Percentiles rank a stretch among this genome's conserved stretches.
Evolutionary conservation across 2,888 invertebrate genomes (phyloP).

Genomic region (Dryococelus australis): DNA sequence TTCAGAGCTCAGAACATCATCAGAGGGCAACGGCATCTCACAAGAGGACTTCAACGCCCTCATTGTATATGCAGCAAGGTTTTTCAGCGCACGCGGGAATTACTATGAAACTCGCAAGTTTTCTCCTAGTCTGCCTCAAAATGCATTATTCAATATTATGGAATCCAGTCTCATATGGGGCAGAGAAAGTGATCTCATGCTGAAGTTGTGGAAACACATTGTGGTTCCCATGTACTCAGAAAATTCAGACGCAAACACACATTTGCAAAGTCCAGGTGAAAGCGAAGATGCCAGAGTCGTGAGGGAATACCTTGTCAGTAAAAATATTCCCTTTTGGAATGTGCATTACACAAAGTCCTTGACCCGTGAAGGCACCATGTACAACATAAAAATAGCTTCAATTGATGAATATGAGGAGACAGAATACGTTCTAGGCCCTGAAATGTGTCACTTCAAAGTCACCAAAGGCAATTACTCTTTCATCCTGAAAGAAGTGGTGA

Average conservation of each 20-base stretch:
- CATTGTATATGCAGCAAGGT: neutral
- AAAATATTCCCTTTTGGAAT: conserved; percentile 4
- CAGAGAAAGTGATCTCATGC: neutral
- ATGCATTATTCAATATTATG: neutral
- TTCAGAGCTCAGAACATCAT: conserved; percentile 1
- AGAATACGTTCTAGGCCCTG: neutral
- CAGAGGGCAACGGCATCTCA: neutral
- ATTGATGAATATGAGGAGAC: neutral
- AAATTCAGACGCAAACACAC: neutral
- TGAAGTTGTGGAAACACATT: neutral
- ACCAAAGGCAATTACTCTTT: conserved; percentile 23
- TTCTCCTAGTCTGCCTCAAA: neutral
- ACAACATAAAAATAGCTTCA: neutral
- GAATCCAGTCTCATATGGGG: neutral
- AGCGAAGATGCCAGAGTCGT: neutral
- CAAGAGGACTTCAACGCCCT: neutral
- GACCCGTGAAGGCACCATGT: neutral
- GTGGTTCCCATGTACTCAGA: neutral
- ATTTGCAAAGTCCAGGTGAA: neutral
- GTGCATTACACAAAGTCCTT: neutral
- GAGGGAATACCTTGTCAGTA: neutral
- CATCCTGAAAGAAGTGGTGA: neutral
- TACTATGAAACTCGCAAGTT: neutral
- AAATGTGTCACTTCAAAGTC: neutral
- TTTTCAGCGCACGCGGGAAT: neutral